Evolutionary conservation across 2,888 invertebrate species (phyloP).

Genomic region (Drosophila putrida): DNA sequence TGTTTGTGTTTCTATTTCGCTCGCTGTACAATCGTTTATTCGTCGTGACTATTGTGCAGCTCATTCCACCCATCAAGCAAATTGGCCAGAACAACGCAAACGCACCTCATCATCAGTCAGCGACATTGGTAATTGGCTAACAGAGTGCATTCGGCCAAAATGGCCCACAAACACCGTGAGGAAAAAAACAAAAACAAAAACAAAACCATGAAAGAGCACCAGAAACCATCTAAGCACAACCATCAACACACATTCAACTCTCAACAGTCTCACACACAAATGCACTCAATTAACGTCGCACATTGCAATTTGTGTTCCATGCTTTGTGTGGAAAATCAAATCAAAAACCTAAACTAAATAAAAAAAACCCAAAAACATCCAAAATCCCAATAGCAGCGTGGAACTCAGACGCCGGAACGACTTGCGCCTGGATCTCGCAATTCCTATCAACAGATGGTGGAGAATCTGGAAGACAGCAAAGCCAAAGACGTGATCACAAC

Average conservation of each 20-base stretch:
- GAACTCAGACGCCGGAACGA: slow-evolving; percentile 71
- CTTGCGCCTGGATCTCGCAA: slow-evolving; percentile 64
- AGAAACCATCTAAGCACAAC: slow-evolving; percentile 42
- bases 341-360: slow-evolving; percentile 53
- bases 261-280: slow-evolving; percentile 28
- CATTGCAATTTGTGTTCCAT: slow-evolving; percentile 76
- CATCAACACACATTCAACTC: slow-evolving; percentile 28
- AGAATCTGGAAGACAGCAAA: slow-evolving; percentile 56
- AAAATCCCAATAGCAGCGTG: slow-evolving; percentile 74
- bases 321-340: slow-evolving; percentile 52
- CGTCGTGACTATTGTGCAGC: slow-evolving; percentile 43
- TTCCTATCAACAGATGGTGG: slow-evolving; percentile 80
- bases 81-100: slow-evolving; percentile 65
- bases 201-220: slow-evolving; percentile 38
- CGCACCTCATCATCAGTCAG: slow-evolving; percentile 73
- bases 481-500: slow-evolving; percentile 14
- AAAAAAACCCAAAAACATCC: slow-evolving; percentile 53
- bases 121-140: slow-evolving; percentile 79
- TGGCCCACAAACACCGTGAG: slow-evolving; percentile 12
- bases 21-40: slow-evolving; percentile 30
- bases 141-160: slow-evolving; percentile 46
- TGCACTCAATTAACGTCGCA: slow-evolving; percentile 73
- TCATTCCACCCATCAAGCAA: slow-evolving; percentile 65
- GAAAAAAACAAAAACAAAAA: slow-evolving; percentile 21
- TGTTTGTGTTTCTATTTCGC: slow-evolving; percentile 28